Evolutionary conservation across 2,113 vertebrate genomes (phyloP).

Genomic region (Lanius ludovicianus): DNA sequence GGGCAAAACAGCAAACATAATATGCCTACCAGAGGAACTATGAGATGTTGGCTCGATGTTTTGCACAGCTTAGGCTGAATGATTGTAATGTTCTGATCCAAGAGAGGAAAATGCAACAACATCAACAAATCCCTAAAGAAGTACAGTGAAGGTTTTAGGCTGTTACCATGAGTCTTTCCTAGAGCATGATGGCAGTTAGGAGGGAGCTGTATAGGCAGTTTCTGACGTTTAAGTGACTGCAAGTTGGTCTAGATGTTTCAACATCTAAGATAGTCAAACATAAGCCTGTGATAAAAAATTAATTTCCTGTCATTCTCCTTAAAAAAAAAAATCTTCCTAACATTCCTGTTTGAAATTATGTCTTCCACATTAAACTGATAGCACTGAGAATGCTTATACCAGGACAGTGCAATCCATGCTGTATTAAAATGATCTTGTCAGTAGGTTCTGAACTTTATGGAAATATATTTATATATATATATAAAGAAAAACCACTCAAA

Average conservation of each 20-base stretch:
- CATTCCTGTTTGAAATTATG: not conserved
- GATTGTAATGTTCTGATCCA: not conserved
- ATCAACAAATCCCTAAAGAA: not conserved
- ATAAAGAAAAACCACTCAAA: not conserved
- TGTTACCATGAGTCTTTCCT: not conserved
- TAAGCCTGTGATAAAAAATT: not conserved
- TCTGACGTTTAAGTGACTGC: not conserved
- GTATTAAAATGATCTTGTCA: not conserved
- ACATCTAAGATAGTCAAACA: not conserved
- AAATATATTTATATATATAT: not conserved
- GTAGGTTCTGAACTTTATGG: not conserved
- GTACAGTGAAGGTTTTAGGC: not conserved
- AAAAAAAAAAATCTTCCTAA: not conserved
- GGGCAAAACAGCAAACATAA: not conserved
- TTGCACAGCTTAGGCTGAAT: not conserved
- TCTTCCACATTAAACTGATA: not conserved
- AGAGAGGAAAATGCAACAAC: not conserved
- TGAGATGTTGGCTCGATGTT: not conserved
- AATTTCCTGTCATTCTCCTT: not conserved
- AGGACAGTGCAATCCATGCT: not conserved
- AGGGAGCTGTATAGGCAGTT: not conserved
- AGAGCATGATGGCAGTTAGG: not conserved
- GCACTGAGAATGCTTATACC: not conserved
- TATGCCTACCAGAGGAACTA: not conserved
- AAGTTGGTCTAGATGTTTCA: not conserved